Percentiles rank a stretch among this genome's conserved stretches.
phyloP scores from a whole-genome alignment of 1,140 invertebrate species.

The Zaprionus kolodkinae region DNA sequence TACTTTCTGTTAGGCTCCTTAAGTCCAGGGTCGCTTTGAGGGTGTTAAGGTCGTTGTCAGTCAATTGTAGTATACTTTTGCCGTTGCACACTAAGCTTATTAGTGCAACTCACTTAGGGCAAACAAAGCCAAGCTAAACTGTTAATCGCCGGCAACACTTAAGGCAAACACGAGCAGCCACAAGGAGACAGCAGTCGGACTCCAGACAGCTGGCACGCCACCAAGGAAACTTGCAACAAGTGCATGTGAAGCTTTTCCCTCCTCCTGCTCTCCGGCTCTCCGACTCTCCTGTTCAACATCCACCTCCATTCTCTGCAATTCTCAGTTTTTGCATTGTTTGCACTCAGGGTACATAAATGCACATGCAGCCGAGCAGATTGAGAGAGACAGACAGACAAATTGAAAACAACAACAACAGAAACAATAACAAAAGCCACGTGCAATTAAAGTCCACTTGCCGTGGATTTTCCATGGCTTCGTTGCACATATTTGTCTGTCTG shows the following conservation, averaged over 20 bases:
- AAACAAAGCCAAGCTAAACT: constrained; percentile 71
- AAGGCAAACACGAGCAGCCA: constrained; percentile 62
- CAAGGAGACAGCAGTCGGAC: constrained; percentile 18
- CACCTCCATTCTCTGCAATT: background rate
- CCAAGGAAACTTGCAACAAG: constrained; percentile 37
- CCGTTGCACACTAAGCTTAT: constrained; percentile 50
- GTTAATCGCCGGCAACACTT: constrained; percentile 71
- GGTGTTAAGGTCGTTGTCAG: constrained; percentile 49
- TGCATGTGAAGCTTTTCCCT: constrained; percentile 32
- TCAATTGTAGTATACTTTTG: constrained; percentile 54
- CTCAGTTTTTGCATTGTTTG: constrained; percentile 48
- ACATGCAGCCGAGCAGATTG: constrained; percentile 35
- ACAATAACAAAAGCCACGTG: constrained; percentile 27
- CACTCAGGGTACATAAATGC: constrained; percentile 55
- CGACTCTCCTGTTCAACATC: background rate
- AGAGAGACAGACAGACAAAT: background rate
- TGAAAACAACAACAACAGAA: background rate
- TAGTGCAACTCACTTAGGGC: constrained; percentile 69
- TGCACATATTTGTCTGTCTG: constrained; percentile 4
- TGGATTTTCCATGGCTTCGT: background rate
- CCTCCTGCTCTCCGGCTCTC: background rate
- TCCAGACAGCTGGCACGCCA: background rate
- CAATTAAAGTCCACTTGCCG: constrained; percentile 8
- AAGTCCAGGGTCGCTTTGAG: constrained; percentile 1
- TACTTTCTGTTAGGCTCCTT: background rate